phyloP scores from a whole-genome alignment of 1,140 invertebrate genomes.

The Drosophila jambulina region DNA sequence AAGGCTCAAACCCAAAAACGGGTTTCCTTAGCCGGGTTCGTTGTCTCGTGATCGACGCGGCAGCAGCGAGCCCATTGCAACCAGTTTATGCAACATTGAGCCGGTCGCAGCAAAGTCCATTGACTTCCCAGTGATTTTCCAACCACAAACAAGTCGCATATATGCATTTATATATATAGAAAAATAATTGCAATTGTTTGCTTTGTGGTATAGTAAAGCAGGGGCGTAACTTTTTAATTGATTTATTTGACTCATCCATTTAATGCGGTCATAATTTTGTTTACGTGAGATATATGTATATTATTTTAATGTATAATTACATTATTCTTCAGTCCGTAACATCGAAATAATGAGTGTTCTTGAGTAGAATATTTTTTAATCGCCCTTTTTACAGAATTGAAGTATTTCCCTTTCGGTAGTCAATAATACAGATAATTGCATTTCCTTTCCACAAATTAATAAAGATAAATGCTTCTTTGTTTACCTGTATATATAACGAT shows the following conservation, averaged over 20 bases:
- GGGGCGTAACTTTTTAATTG: slow-evolving; percentile 15
- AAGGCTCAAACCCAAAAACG: slow-evolving; percentile 16
- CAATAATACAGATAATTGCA: neutral
- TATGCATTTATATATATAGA: slow-evolving; percentile 1
- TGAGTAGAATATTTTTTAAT: neutral
- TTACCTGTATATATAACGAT: neutral
- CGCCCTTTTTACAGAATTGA: neutral
- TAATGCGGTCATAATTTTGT: neutral
- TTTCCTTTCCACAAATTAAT: neutral
- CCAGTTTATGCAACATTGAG: slow-evolving; percentile 71
- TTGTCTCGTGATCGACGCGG: slow-evolving; percentile 50
- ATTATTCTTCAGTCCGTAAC: neutral
- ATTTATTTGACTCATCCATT: slow-evolving; percentile 24
- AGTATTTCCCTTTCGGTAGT: neutral
- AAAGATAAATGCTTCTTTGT: neutral
- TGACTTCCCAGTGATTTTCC: slow-evolving; percentile 52
- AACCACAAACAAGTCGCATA: slow-evolving; percentile 13
- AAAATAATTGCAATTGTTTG: slow-evolving; percentile 1
- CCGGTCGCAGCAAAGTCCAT: slow-evolving; percentile 55
- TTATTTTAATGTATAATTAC: neutral
- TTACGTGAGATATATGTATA: slow-evolving; percentile 1
- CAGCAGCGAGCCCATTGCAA: slow-evolving; percentile 29
- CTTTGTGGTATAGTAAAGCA: slow-evolving; percentile 6
- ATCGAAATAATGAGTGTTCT: neutral
- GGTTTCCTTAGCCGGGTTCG: slow-evolving; percentile 50